Base-by-base conservation (phyloP, 2,888 invertebrate genomes). In the Trachelus troglodyta region DNA sequence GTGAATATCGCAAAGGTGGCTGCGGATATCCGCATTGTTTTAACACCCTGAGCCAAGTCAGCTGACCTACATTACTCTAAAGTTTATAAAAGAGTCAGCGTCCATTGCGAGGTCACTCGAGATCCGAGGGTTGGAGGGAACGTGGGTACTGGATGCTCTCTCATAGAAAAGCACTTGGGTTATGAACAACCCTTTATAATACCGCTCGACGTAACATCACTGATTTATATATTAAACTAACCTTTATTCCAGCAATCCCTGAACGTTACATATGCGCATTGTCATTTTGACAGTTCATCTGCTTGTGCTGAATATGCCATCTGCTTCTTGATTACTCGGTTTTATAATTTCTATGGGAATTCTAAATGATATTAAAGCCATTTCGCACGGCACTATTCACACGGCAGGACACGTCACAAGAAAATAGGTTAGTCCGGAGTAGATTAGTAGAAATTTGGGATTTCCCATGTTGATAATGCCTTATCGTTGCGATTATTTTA, bases 21-120 rank as follows among this genome's bases (percentile, higher is more conserved):
- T 71, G 81, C 83, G 86, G 83, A 87, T 86, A 86, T 87, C 87
- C 86, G 87, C 87, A 88, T 88, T 88, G 88, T 88, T 87, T 88
- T 87, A 83, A 81, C 80, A 82, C 83, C 84, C 83, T 80, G 81
- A 86, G 88, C 87, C 87, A 87, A 88, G 85, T 88, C 86, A 87
- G 88, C 85, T 87, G 88, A 88, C 88, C 87, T 88, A 87, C 81
- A 87, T 88, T 81, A 80, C 76, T 79, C 75, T 56, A 81, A 79
- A 76, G 80, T 74, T 73, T 77, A 77, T 81, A 81, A 80, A 80
- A 84, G 23, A 23, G 23, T 56, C 56, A 56, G 56, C 23, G 23
- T 23, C 15, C 56, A 56, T 56, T 56, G 56, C 56, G 23, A 56
- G 56, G 23, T 56, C 23, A 56, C 56, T 56, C 23, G 56, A 56